Evolutionary conservation across 1,140 invertebrate species (phyloP), one percentile per base, ranked within the genome.

Genomic region (Bombus soroeensis): DNA sequence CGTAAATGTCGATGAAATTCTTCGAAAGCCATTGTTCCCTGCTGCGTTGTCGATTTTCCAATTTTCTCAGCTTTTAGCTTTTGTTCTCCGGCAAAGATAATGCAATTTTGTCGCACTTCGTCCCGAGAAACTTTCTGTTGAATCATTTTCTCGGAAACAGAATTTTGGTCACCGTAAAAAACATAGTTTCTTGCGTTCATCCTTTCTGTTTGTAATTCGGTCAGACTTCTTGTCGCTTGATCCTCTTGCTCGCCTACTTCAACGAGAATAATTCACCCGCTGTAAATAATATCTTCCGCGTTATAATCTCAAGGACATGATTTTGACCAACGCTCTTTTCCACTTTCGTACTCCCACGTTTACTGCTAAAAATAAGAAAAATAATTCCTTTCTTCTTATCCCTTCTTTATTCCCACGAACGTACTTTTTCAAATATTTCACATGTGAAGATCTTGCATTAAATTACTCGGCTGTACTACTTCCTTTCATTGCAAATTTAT

Each of bases 241-340:
- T 74, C 71, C 78, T 59, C 76, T 57, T 81, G 57, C 34, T 74
- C 43, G 77, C 83, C 70, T 81, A 81, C 83, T 80, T 80, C 66
- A 71, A 62, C 53, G 28, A 57, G 77, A 81, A 68, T 85, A 74
- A 85, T 74, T 64, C 39, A 22, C 32, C 18, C 53, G 57, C 22
- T 64, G 75, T 80, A 71, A 85, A 80, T 84, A 77, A 84, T 66
- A 80, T 59, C 83, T 80, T 85, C 83, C 77, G 57, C 43, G 34
- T 85, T 74, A 70, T 68, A 68, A 41, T 68, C 28, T 43, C 43
- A 74, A 57, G 43, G 77, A 74, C 59, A 59, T 43, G 57, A 81
- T 85, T 80, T 85, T 68, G 68, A 39, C 53, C 39, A 72, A 70
- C 74, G 10, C 22, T 83, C 37, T 39, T 53, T 28, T 15, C 41